A percentile compares a stretch with the other conserved stretches of the same genome.
These are phyloP conservation scores for Pandemis corylana DNA, from an alignment of 2,888 invertebrate species.

Conservation along the genomic window DNA sequence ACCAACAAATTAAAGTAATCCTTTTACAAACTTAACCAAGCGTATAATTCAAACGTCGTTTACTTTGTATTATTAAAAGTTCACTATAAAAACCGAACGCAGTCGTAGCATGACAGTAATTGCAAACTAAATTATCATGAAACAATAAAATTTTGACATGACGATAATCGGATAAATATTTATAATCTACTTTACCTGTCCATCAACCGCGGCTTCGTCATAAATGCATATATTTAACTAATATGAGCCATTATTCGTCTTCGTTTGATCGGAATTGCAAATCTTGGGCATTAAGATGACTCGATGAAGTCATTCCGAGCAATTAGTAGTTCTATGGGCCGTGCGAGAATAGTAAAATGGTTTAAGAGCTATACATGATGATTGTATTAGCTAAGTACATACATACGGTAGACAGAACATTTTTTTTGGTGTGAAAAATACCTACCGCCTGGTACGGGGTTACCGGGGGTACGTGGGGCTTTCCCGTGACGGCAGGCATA, in stretches of 20 bases:
- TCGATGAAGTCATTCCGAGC: slow-evolving; percentile 35
- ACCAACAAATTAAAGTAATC: background rate
- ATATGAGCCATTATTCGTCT: slow-evolving; percentile 30
- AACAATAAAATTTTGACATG: slow-evolving; percentile 35
- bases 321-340: slow-evolving; percentile 10
- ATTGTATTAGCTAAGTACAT: background rate
- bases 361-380: background rate
- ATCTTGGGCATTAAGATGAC: slow-evolving; percentile 20
- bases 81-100: slow-evolving; percentile 13
- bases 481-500: too few species aligned
- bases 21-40: background rate
- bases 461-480: too few species aligned
- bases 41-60: background rate
- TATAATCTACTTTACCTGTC: slow-evolving; percentile 25
- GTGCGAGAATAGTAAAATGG: background rate
- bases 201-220: slow-evolving; percentile 26
- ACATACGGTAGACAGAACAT: too few species aligned
- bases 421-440: too few species aligned
- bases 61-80: slow-evolving; percentile 15
- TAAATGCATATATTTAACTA: slow-evolving; percentile 26
- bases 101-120: slow-evolving; percentile 31
- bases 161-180: slow-evolving; percentile 40
- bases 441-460: too few species aligned
- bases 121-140: slow-evolving; percentile 29
- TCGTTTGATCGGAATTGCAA: slow-evolving; percentile 37